These are phyloP conservation scores for Gadus macrocephalus DNA, from an alignment of 2,113 vertebrate genomes.

Conservation along the genomic window DNA sequence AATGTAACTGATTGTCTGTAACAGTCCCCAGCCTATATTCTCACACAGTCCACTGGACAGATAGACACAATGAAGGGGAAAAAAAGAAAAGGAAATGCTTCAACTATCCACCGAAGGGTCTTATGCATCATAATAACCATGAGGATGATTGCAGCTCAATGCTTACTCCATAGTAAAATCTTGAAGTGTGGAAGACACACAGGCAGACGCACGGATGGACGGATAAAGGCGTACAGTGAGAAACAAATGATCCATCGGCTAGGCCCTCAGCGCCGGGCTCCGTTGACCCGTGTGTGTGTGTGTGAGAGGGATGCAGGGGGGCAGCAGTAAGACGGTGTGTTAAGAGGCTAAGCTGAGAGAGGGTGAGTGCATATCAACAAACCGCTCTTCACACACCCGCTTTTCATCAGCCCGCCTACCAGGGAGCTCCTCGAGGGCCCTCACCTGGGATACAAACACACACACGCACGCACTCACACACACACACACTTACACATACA, in stretches of 20 bases:
- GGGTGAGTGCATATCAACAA: slow-evolving; percentile 50
- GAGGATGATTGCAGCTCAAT: no score
- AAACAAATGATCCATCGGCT: slow-evolving; percentile 4
- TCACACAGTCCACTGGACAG: slow-evolving; percentile 34
- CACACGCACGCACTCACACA: background rate
- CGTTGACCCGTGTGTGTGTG: slow-evolving; percentile 35
- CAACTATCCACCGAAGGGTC: slow-evolving; percentile 17
- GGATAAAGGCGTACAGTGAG: background rate
- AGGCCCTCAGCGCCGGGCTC: slow-evolving; percentile 18
- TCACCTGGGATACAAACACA: slow-evolving; percentile 46
- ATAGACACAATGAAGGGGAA: slow-evolving; percentile 22
- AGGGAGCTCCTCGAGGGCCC: slow-evolving; percentile 57
- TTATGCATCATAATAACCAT: slow-evolving; percentile 14
- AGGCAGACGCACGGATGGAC: background rate
- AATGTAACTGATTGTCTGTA: slow-evolving; percentile 51
- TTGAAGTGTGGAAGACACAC: background rate
- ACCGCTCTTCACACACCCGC: slow-evolving; percentile 47
- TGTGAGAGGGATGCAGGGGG: slow-evolving; percentile 24
- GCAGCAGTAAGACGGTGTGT: slow-evolving; percentile 21
- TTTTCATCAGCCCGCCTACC: slow-evolving; percentile 36
- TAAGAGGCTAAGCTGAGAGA: slow-evolving; percentile 34
- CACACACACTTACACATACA: background rate
- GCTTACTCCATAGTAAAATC: no score
- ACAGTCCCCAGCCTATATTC: slow-evolving; percentile 38
- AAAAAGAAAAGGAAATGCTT: background rate